phyloP scores from a whole-genome alignment of 2,888 invertebrate species.

The Dastarcus helophoroides region DNA sequence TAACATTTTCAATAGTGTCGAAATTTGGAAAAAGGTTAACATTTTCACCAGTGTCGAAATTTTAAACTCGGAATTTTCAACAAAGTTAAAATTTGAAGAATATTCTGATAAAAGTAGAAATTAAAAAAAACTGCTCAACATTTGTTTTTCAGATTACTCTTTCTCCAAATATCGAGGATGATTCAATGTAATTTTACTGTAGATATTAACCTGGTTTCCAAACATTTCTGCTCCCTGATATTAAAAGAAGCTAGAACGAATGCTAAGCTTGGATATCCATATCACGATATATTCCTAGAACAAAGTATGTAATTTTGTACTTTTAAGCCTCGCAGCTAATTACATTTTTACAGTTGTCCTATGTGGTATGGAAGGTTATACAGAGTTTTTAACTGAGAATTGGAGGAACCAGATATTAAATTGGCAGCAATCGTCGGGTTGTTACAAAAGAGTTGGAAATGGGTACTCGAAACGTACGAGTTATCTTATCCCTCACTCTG shows the following conservation, averaged over 20 bases:
- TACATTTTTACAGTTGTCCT: constrained; percentile 33
- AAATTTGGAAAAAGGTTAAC: too few species aligned
- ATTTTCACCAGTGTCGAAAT: too few species aligned
- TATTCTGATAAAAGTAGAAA: too few species aligned
- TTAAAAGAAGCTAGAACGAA: constrained; percentile 25
- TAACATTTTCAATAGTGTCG: too few species aligned
- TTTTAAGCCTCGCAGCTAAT: constrained; percentile 3
- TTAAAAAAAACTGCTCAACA: too few species aligned
- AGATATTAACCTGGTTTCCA: too few species aligned
- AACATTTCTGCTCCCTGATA: constrained; percentile 22
- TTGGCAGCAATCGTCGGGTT: constrained; percentile 35
- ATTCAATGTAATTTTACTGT: too few species aligned
- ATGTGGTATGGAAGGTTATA: constrained; percentile 39
- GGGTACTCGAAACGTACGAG: constrained; percentile 21
- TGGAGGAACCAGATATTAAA: constrained; percentile 31
- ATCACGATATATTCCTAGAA: constrained; percentile 27
- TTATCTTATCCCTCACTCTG: constrained; percentile 28
- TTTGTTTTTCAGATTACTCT: too few species aligned
- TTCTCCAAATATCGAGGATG: too few species aligned
- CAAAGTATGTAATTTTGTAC: constrained; percentile 18
- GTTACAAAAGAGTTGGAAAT: constrained; percentile 24
- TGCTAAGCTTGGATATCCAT: constrained; percentile 21
- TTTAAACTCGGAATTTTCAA: too few species aligned
- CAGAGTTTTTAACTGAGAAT: constrained; percentile 32
- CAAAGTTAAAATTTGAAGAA: too few species aligned